Evolutionary conservation across 1,140 invertebrate genomes (phyloP), one percentile per base, ranked within the genome.

Genomic region (Holotrichia oblita): DNA sequence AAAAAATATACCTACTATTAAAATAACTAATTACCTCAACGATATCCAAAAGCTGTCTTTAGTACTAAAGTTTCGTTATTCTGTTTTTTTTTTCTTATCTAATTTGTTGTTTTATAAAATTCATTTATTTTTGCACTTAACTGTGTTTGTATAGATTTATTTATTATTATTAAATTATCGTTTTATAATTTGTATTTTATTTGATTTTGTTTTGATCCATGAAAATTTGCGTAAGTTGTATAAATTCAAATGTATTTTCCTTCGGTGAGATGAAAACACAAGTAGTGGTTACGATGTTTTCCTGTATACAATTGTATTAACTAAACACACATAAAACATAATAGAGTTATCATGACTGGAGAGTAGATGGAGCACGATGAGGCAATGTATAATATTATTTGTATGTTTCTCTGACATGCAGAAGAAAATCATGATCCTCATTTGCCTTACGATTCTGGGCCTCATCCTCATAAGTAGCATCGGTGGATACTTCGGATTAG

Each of bases 341-440:
- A 74, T 74, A 74, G 73, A 74, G 73, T 74, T 74, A 74, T 55
- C 48, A 55, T 74, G 73, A 74, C 73, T 44, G 41, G 73, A 44
- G 12, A 74, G 9, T 69, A 69, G 10, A 69, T 69, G 73, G 73
- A 44, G 73, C 34, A 2, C n/a, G 7, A 74, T 74, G 44, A 76
- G 8, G 41, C n/a, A 74, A 42, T n/a, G 22, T 48, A 27, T 27
- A 48, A 76, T 34, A 55, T 55, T 76, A 17, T 76, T 55, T 76
- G 75, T 76, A 69, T 74, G 22, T 89, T 55, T 81, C 81, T 84
- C 55, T 87, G 87, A 84, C 87, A 92, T 93, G 91, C 94, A 98
- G 96, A 99, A 99, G 96, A 98, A 98, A 93, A 98, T 98, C 87
- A 98, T 98, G 95, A 98, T 99, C 91, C 92, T 98, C 91, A 95